Conservation (phyloP, 2,113 vertebrate species). For the Callithrix jacchus region DNA sequence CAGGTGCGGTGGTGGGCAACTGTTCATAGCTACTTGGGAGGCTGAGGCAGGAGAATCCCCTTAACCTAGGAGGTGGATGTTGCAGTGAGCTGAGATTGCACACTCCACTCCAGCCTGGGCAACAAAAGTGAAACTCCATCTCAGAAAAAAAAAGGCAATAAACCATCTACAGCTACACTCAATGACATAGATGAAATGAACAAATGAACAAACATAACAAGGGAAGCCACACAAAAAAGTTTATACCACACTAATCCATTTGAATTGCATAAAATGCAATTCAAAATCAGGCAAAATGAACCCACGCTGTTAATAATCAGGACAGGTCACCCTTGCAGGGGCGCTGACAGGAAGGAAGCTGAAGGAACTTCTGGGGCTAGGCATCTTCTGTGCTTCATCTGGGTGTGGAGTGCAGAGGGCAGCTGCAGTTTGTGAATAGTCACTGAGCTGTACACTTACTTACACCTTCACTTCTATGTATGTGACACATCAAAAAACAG, state of each 20-base stretch:
- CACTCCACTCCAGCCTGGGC: too few relatives aligned
- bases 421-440: not conserved
- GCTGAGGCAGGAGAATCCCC: too few relatives aligned
- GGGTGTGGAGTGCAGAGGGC: not conserved
- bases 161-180: not conserved
- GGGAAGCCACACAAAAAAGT: not conserved
- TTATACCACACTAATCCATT: not conserved
- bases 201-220: not conserved
- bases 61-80: too few relatives aligned
- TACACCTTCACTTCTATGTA: not conserved
- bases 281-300: not conserved
- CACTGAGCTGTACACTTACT: not conserved
- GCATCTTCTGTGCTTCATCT: not conserved
- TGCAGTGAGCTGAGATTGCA: too few relatives aligned
- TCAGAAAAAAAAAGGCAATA: not conserved
- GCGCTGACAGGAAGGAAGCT: not conserved
- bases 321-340: not conserved
- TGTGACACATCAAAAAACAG: not conserved
- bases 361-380: not conserved
- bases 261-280: not conserved
- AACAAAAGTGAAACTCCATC: too few relatives aligned
- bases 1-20: too few relatives aligned
- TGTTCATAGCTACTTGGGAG: too few relatives aligned
- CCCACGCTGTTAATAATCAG: not conserved
- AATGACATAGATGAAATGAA: not conserved